A percentile compares a stretch with the other conserved stretches of the same genome.
Conservation (phyloP, 30 jellyfish, hydroid and myxozoan species). For the Cassiopea andromeda region DNA sequence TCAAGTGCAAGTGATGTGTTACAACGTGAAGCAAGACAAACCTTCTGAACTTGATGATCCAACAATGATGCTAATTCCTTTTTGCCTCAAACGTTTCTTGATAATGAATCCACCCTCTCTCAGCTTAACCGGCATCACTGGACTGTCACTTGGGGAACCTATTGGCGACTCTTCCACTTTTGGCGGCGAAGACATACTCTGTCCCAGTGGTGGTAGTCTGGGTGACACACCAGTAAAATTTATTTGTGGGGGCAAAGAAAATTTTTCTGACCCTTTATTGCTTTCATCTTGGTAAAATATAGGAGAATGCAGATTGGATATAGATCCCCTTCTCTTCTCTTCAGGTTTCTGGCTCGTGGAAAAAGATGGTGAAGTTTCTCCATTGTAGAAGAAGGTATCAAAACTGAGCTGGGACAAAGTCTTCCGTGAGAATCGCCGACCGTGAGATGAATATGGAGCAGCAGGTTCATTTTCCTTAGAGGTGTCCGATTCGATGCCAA, state of each 20-base stretch:
- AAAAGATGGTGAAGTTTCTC: background rate
- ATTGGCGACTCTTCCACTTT: conserved; percentile 11
- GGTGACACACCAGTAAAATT: background rate
- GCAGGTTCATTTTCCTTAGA: conserved; percentile 42
- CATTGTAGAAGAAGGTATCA: conserved; percentile 51
- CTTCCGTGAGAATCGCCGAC: conserved; percentile 65
- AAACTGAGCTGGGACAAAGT: conserved; percentile 64
- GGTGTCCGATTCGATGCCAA: conserved; percentile 16
- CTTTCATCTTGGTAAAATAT: conserved; percentile 4
- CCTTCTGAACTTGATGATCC: conserved; percentile 90
- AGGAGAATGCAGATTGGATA: background rate
- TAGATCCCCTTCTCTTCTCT: conserved; percentile 1
- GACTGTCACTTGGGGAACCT: conserved; percentile 46
- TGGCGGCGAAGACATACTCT: conserved; percentile 13
- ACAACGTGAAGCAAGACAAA: background rate
- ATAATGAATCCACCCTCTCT: conserved; percentile 77
- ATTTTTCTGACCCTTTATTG: background rate
- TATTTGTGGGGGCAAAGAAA: background rate
- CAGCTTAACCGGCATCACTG: conserved; percentile 60
- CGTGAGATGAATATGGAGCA: conserved; percentile 71
- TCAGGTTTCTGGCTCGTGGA: background rate
- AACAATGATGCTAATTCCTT: conserved; percentile 86
- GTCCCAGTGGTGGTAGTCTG: background rate
- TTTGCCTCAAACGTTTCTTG: conserved; percentile 72
- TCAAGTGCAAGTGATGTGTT: background rate